Evolutionary conservation across 2,888 invertebrate genomes (phyloP).

Genomic region (Trichogramma evanescens): DNA sequence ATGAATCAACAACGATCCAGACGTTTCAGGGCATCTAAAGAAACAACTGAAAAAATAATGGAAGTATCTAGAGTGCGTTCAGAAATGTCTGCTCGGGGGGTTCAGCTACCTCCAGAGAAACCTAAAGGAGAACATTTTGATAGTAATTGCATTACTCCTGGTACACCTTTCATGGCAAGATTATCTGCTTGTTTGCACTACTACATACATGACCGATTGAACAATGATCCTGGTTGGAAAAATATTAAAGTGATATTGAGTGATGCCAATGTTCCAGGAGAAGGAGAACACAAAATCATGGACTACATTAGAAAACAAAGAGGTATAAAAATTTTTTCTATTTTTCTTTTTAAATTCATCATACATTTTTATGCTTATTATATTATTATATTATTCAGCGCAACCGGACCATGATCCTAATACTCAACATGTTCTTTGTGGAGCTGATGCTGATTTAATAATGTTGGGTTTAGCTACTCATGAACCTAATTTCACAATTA

Average conservation of each 20-base stretch:
- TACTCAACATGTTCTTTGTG: slow-evolving; percentile 94
- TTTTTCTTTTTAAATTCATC: slow-evolving; percentile 10
- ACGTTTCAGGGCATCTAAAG: slow-evolving; percentile 94
- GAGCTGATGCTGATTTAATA: slow-evolving; percentile 96
- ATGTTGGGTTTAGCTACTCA: slow-evolving; percentile 98
- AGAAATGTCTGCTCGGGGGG: slow-evolving; percentile 67
- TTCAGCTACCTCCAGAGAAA: slow-evolving; percentile 76
- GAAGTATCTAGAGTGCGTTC: slow-evolving; percentile 76
- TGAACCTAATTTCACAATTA: slow-evolving; percentile 98
- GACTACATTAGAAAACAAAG: slow-evolving; percentile 95
- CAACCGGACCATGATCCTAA: slow-evolving; percentile 96
- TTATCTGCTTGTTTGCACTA: slow-evolving; percentile 79
- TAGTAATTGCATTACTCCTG: slow-evolving; percentile 98
- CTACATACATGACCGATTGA: slow-evolving; percentile 83
- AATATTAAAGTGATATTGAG: slow-evolving; percentile 92
- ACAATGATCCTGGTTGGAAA: slow-evolving; percentile 92
- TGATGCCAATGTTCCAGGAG: slow-evolving; percentile 96
- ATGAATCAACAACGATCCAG: slow-evolving; percentile 99
- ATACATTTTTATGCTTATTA: slow-evolving; percentile 8
- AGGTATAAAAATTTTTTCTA: slow-evolving; percentile 48
- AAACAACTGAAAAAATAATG: slow-evolving; percentile 78
- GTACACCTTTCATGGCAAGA: slow-evolving; percentile 95
- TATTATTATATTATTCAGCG: slow-evolving; percentile 48
- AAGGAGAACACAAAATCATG: slow-evolving; percentile 99
- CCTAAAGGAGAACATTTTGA: slow-evolving; percentile 92